Evolutionary conservation across 2,113 vertebrate genomes (phyloP), one percentile per base, ranked within the genome.

Genomic region (Hydrolagus affinis): DNA sequence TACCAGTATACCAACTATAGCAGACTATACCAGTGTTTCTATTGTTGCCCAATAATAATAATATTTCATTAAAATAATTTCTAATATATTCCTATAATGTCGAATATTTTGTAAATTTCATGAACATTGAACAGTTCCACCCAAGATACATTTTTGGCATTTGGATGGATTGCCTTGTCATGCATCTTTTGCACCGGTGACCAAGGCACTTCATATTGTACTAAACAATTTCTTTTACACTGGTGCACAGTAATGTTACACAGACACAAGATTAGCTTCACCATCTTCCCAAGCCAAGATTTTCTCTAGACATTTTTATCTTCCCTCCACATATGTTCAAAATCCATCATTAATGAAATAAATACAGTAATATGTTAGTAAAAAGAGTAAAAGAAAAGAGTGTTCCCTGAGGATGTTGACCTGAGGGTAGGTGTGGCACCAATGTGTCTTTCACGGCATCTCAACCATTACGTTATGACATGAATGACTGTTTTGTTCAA

Each of bases 161-260:
- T n/a, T n/a, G n/a, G n/a, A n/a, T n/a, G n/a, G n/a, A n/a, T n/a
- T n/a, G n/a, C 1, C 69, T 70, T 14, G 21, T 71, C n/a, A 23
- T 25, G 21, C 70, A 19, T 21, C 4, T 71, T 15, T 23, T 71
- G 21, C 0, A 71, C 7, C 12, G 21, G 70, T 71, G 3, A 23
- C 14, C 28, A 1, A n/a, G n/a, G n/a, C n/a, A n/a, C n/a, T n/a
- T n/a, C n/a, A n/a, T n/a, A n/a, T n/a, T n/a, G n/a, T n/a, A 80
- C 17, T 59, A 64, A 62, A 80, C n/a, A n/a, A 80, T 17, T 80
- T 62, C 28, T 28, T 64, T 83, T 83, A 66, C 77, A 30, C 66
- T 66, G 77, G 32, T 19, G 77, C 77, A 83, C 59, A 30, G 23
- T 83, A 66, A 28, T 28, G 14, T 83, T 14, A 66, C 25, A 28